These are phyloP conservation scores for Euleptes europaea DNA, from an alignment of 2,113 vertebrate species.

Conservation along the genomic window DNA sequence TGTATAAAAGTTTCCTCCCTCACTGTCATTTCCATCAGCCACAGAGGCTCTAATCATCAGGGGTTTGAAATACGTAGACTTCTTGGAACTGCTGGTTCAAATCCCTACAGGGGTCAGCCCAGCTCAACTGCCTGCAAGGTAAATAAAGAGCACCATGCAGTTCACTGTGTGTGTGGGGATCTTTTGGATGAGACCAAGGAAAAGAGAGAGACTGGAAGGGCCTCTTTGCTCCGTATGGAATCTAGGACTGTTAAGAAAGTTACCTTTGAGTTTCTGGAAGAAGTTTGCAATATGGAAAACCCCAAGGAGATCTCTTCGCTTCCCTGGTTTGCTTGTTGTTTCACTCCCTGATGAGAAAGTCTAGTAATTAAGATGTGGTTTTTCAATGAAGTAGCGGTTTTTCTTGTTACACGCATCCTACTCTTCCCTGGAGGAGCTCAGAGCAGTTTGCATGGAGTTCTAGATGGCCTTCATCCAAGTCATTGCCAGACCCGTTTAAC, in stretches of 20 bases:
- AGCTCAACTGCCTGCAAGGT: constrained; percentile 45
- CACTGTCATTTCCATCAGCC: constrained; percentile 53
- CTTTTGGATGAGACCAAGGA: constrained; percentile 28
- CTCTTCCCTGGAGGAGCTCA: too few relatives aligned
- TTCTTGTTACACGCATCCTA: neutral
- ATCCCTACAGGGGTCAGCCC: constrained; percentile 50
- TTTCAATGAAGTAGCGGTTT: neutral
- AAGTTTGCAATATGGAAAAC: neutral
- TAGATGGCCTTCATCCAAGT: neutral
- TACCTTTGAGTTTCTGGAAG: neutral
- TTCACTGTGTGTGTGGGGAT: constrained; percentile 22
- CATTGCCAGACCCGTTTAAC: neutral
- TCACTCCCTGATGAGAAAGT: neutral
- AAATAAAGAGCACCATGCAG: constrained; percentile 39
- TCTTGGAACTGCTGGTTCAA: constrained; percentile 56
- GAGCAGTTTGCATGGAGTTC: too few relatives aligned
- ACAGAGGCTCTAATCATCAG: constrained; percentile 55
- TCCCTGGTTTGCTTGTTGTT: neutral
- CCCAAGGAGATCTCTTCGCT: neutral
- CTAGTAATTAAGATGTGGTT: neutral
- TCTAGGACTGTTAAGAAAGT: neutral
- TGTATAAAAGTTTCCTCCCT: constrained; percentile 45
- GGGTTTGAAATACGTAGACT: constrained; percentile 40
- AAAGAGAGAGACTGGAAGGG: neutral
- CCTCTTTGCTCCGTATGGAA: constrained; percentile 37